Base-by-base conservation (phyloP, 2,113 vertebrate genomes). In the Aramus guarauna region DNA sequence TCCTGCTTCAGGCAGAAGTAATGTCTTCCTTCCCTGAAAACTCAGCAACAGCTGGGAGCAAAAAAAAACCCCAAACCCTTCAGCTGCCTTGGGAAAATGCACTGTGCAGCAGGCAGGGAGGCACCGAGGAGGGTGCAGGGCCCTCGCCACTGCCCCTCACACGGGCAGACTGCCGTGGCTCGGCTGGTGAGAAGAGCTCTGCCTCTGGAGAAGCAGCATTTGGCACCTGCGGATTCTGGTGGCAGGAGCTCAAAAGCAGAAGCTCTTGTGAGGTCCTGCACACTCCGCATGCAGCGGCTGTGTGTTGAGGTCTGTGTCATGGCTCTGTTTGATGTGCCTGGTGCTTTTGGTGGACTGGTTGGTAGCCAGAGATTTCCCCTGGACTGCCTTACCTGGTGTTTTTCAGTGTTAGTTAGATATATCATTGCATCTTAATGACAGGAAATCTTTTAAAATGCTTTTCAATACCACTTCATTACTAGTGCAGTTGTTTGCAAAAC, bases 151-250 rank as follows among this genome's bases (percentile, higher is more conserved):
- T 5, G 23, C 36, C 48, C 19, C 11, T 10, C 9, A 45, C 26
- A 1, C 0, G 0, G 39, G 39, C 12, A 2, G 29, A 2, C 23
- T n/a, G 39, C n/a, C 5, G 1, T 1, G 6, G 62, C 64, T 32
- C 32, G 7, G 93, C 80, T 29, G 11, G 7, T 13, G 60, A 14
- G 63, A 13, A 9, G 34, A 4, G 2, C 6, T 4, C 1, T 15
- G 27, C 26, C 18, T 24, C 27, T 39, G 67, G 27, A 47, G 50
- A 37, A 58, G 71, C 12, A 34, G 71, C 2, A 1, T 15, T 10
- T 37, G 32, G 47, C 6, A 3, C 37, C 76, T 27, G 13, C 2
- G 4, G 9, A 7, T 9, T 11, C 50, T 60, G 59, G 17, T 22
- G 14, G 18, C 19, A 27, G 62, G 36, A 55, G 23, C 20, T 79